A percentile compares a stretch with the other conserved stretches of the same genome.
These are phyloP conservation scores for Percopsis omiscomaycus DNA, from an alignment of 2,797 vertebrate species.

Conservation along the genomic window DNA sequence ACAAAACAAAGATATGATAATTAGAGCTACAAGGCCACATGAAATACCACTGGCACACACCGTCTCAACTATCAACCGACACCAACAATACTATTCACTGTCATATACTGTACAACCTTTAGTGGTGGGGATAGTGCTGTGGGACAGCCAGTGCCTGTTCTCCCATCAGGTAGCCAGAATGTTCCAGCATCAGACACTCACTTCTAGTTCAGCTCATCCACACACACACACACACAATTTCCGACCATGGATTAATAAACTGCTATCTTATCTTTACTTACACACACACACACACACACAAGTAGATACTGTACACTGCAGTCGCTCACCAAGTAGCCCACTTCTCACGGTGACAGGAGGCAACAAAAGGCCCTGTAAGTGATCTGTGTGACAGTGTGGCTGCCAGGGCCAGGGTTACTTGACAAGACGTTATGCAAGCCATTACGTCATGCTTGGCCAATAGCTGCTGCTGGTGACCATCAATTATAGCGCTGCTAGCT, in stretches of 20 bases:
- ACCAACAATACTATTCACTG: background rate
- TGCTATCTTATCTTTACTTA: background rate
- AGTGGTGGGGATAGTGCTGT: conserved; percentile 2
- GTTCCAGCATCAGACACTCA: conserved; percentile 37
- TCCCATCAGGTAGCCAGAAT: conserved; percentile 37
- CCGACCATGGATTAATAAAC: background rate
- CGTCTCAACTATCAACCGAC: too few species aligned
- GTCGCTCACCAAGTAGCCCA: conserved; percentile 40
- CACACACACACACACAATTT: conserved; percentile 5
- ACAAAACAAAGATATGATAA: conserved; percentile 13
- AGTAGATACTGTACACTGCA: too few species aligned
- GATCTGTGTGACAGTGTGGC: conserved; percentile 52
- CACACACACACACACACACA: conserved; percentile 22
- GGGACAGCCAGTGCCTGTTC: conserved; percentile 19
- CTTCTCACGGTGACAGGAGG: conserved; percentile 45
- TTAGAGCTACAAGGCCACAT: conserved; percentile 4
- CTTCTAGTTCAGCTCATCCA: background rate
- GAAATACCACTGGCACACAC: background rate
- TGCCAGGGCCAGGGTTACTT: conserved; percentile 56
- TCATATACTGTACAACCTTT: too few species aligned
- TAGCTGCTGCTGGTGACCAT: conserved; percentile 45
- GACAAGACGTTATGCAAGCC: conserved; percentile 64
- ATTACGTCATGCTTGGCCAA: conserved; percentile 62
- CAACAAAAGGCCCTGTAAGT: conserved; percentile 64
- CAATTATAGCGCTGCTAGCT: conserved; percentile 56